A percentile compares a stretch with the other conserved stretches of the same genome.
Evolutionary conservation across 2,797 vertebrate genomes (phyloP).

Genomic region (Gadopsis bispinosus): DNA sequence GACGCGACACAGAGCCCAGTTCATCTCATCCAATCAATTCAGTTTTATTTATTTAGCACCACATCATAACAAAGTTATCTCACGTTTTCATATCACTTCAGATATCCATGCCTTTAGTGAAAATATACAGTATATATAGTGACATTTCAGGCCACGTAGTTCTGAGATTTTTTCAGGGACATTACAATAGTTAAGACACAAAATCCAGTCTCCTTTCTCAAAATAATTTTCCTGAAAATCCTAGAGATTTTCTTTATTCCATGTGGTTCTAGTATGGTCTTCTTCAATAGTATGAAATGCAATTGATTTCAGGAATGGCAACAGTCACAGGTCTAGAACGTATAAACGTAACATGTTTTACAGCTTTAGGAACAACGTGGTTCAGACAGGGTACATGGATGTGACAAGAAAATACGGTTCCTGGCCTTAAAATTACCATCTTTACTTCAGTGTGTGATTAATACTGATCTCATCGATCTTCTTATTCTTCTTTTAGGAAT

Average conservation of each 20-base stretch:
- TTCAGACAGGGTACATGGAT: background rate
- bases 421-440: background rate
- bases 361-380: background rate
- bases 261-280: background rate
- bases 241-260: background rate
- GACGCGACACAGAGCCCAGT: no score
- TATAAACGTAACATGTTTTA: background rate
- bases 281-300: background rate
- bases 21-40: no score
- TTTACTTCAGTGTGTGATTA: background rate
- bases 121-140: no score
- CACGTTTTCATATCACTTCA: no score
- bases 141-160: no score
- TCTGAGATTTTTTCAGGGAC: background rate
- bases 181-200: no score
- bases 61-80: no score
- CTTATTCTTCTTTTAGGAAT: conserved; percentile 18
- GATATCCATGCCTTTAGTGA: no score
- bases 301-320: background rate
- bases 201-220: background rate
- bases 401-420: background rate
- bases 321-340: background rate
- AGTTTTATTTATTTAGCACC: no score
- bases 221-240: background rate
- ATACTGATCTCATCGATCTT: background rate